Evolutionary conservation across 2,888 invertebrate species (phyloP).

Genomic region (Scelioninae gen. 1): DNA sequence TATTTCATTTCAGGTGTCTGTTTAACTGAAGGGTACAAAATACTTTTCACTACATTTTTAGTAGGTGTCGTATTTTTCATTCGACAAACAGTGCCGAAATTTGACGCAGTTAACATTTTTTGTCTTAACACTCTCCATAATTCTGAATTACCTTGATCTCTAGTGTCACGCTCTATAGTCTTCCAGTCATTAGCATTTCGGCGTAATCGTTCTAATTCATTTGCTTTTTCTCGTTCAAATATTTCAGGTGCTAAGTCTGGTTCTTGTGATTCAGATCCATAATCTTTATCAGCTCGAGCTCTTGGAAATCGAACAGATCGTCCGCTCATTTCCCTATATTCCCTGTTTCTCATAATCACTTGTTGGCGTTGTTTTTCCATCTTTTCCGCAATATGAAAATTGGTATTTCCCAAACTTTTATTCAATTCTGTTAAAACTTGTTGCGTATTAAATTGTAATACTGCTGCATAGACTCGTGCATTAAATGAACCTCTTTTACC

Average conservation of each 20-base stretch:
- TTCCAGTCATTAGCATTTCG: not conserved
- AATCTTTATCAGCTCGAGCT: not conserved
- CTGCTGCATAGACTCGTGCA: slow-evolving; percentile 5
- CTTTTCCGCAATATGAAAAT: not conserved
- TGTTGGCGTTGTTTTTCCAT: slow-evolving; percentile 2
- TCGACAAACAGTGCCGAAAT: not conserved
- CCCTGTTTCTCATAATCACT: not conserved
- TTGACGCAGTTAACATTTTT: slow-evolving; percentile 18
- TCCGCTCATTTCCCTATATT: not conserved
- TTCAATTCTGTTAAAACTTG: slow-evolving; percentile 2
- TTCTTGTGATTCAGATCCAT: not conserved
- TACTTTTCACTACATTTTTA: too few species aligned
- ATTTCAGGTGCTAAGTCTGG: slow-evolving; percentile 4
- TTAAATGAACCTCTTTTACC: slow-evolving; percentile 14
- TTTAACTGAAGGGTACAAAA: too few species aligned
- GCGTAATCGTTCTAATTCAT: not conserved
- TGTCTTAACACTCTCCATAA: slow-evolving; percentile 36
- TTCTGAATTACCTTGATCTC: slow-evolving; percentile 35
- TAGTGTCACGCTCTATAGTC: slow-evolving; percentile 38
- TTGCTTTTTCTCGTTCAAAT: not conserved
- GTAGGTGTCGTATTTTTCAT: too few species aligned
- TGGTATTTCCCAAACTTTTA: not conserved
- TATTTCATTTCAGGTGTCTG: too few species aligned
- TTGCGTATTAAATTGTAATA: slow-evolving; percentile 10
- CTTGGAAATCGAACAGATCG: not conserved